Evolutionary conservation across 1,140 invertebrate species (phyloP).

Genomic region (Streblospio benedicti): DNA sequence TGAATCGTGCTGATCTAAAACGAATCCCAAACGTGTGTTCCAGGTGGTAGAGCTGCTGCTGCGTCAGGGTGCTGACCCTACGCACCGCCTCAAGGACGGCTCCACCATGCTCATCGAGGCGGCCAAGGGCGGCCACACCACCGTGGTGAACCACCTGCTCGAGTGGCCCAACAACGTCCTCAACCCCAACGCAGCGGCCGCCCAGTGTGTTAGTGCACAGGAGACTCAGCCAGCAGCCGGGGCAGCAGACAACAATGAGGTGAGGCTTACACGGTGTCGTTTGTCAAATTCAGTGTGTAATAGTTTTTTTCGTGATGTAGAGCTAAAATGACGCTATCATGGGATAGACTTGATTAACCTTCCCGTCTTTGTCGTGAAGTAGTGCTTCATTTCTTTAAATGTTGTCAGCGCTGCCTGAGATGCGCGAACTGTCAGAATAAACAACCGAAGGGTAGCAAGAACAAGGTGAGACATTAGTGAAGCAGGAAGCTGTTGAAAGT

Average conservation of each 20-base stretch:
- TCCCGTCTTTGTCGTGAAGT: no score
- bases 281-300: no score
- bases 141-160: slow-evolving; percentile 84
- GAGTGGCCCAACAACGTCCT: slow-evolving; percentile 75
- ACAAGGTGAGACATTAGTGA: no score
- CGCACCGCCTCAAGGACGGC: slow-evolving; percentile 94
- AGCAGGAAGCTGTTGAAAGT: no score
- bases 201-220: no score
- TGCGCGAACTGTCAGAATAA: no score
- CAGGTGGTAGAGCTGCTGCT: slow-evolving; percentile 86
- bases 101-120: slow-evolving; percentile 98
- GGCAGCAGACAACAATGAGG: neutral
- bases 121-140: slow-evolving; percentile 90
- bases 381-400: no score
- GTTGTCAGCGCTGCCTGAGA: no score
- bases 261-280: neutral
- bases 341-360: no score
- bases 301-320: no score
- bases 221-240: neutral
- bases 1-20: neutral
- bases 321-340: no score
- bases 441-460: no score
- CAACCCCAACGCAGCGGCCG: neutral
- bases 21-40: neutral
- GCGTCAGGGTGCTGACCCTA: slow-evolving; percentile 82